These are phyloP conservation scores for Hyles vespertilio DNA, from an alignment of 1,140 invertebrate species.

Conservation along the genomic window DNA sequence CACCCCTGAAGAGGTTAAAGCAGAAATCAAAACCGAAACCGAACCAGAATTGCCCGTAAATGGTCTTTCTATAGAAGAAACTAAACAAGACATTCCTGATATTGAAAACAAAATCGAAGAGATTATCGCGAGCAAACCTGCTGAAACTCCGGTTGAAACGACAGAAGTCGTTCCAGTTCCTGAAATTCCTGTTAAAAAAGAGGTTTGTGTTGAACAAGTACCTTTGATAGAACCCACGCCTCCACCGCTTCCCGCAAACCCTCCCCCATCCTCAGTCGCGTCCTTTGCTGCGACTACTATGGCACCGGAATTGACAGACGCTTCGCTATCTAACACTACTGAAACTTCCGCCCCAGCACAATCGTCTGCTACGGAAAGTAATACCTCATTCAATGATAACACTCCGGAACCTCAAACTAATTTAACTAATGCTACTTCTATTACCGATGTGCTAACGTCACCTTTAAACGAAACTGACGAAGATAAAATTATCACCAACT, in stretches of 20 bases:
- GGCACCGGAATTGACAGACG: conserved; percentile 71
- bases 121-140: conserved; percentile 50
- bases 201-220: conserved; percentile 75
- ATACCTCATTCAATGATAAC: conserved; percentile 30
- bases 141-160: conserved; percentile 45
- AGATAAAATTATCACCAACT: conserved; percentile 8
- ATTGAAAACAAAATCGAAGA: conserved; percentile 37
- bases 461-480: conserved; percentile 27
- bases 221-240: conserved; percentile 69
- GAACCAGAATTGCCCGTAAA: conserved; percentile 65
- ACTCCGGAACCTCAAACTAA: conserved; percentile 17
- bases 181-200: conserved; percentile 66
- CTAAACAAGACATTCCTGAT: conserved; percentile 42
- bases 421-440: conserved; percentile 25
- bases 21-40: conserved; percentile 44
- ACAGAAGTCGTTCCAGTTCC: conserved; percentile 51
- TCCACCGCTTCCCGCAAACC: conserved; percentile 72
- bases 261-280: conserved; percentile 73
- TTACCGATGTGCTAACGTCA: conserved; percentile 27
- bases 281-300: conserved; percentile 73
- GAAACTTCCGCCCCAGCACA: conserved; percentile 41
- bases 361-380: conserved; percentile 28
- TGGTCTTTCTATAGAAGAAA: conserved; percentile 63
- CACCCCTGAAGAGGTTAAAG: conserved; percentile 37
- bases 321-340: conserved; percentile 59